phyloP scores from a whole-genome alignment of 1,140 invertebrate genomes.

The Micrasema minimum region DNA sequence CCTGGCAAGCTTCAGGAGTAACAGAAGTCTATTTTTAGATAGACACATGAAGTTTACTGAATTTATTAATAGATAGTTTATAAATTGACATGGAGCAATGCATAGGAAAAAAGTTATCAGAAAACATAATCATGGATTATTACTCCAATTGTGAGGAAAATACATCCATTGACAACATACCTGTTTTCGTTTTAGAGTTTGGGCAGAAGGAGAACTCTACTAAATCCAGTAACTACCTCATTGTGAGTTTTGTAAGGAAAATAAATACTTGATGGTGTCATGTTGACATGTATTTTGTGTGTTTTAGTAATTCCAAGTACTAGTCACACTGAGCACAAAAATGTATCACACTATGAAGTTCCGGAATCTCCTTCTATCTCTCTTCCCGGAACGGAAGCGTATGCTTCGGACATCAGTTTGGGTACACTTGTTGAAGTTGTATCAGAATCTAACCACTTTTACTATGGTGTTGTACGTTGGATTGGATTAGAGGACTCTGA shows the following conservation, averaged over 20 bases:
- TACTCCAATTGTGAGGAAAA: conserved; percentile 49
- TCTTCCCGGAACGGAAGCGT: conserved; percentile 48
- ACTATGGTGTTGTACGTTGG: conserved; percentile 89
- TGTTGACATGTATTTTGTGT: conserved; percentile 3
- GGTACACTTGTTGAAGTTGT: conserved; percentile 81
- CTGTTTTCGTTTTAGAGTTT: conserved; percentile 50
- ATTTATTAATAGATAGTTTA: conserved; percentile 27
- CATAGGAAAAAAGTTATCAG: conserved; percentile 31
- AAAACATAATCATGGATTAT: conserved; percentile 49
- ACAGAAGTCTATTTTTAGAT: conserved; percentile 36
- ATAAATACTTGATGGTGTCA: no score
- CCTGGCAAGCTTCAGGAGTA: conserved; percentile 42
- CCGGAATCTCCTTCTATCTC: conserved; percentile 41
- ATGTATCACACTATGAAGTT: conserved; percentile 37
- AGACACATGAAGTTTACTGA: conserved; percentile 29
- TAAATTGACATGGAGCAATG: conserved; percentile 34
- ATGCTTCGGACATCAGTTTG: conserved; percentile 71
- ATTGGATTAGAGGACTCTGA: conserved; percentile 79
- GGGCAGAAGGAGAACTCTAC: conserved; percentile 33
- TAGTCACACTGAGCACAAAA: conserved; percentile 39
- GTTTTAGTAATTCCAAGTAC: conserved; percentile 45
- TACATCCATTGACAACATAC: conserved; percentile 47
- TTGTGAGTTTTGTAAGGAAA: neutral
- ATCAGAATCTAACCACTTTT: conserved; percentile 68
- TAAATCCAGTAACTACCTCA: no score